Percentiles rank a stretch among this genome's conserved stretches.
Evolutionary conservation across 1,140 invertebrate species (phyloP).

Genomic region (Cyrtorhinus lividipennis): DNA sequence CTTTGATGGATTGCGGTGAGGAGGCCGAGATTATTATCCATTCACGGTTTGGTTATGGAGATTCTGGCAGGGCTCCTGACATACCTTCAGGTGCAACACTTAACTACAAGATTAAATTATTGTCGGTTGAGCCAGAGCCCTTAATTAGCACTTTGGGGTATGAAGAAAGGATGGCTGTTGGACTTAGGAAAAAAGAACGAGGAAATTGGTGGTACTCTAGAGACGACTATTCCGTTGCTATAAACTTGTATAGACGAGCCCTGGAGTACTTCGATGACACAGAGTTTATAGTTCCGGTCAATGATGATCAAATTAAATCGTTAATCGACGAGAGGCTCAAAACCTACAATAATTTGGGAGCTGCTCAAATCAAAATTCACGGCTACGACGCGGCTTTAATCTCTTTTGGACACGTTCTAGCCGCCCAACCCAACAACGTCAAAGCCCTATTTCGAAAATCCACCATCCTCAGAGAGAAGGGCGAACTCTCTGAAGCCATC

Average conservation of each 20-base stretch:
- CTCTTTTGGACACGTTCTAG: slow-evolving; percentile 64
- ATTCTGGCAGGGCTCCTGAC: slow-evolving; percentile 43
- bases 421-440: slow-evolving; percentile 69
- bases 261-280: slow-evolving; percentile 60
- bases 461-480: slow-evolving; percentile 42
- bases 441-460: slow-evolving; percentile 82
- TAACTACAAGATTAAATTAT: slow-evolving; percentile 49
- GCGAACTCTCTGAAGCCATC: slow-evolving; percentile 44
- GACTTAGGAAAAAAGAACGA: slow-evolving; percentile 51
- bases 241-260: slow-evolving; percentile 71
- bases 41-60: slow-evolving; percentile 60
- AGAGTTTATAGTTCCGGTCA: slow-evolving; percentile 21
- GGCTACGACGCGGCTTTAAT: slow-evolving; percentile 65
- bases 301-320: slow-evolving; percentile 39
- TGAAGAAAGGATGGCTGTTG: slow-evolving; percentile 46
- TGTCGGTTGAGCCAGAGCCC: slow-evolving; percentile 44
- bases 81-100: slow-evolving; percentile 48
- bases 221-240: slow-evolving; percentile 56
- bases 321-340: slow-evolving; percentile 62
- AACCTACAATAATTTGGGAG: slow-evolving; percentile 79
- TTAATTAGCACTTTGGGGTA: slow-evolving; percentile 44
- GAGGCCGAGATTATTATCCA: slow-evolving; percentile 48
- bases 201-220: slow-evolving; percentile 80
- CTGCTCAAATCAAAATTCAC: slow-evolving; percentile 71
- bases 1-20: slow-evolving; percentile 71